phyloP scores from a whole-genome alignment of 2,888 invertebrate genomes.

The Homarus gammarus region DNA sequence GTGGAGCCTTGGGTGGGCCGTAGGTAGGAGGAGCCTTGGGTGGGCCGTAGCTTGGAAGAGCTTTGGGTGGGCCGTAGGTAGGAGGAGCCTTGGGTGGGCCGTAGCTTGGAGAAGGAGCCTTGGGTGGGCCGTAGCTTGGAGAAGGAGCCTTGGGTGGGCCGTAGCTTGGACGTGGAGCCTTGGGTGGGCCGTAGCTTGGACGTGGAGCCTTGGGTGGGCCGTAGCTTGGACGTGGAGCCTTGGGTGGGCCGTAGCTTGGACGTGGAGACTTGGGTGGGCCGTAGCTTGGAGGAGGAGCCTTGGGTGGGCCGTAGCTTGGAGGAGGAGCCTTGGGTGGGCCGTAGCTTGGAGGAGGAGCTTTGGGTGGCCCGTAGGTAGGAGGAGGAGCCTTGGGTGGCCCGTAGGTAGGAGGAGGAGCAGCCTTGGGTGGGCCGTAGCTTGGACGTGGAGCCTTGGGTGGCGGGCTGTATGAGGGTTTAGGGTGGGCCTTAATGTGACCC shows the following conservation, averaged over 20 bases:
- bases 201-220: slow-evolving; percentile 59
- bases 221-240: too few species aligned
- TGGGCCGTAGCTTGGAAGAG: slow-evolving; percentile 59
- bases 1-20: slow-evolving; percentile 30
- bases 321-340: slow-evolving; percentile 38
- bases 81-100: slow-evolving; percentile 62
- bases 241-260: too few species aligned
- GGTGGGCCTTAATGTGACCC: slow-evolving; percentile 72
- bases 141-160: slow-evolving; percentile 36
- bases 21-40: slow-evolving; percentile 74
- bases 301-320: slow-evolving; percentile 41
- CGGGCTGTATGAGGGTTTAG: slow-evolving; percentile 65
- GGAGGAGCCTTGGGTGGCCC: slow-evolving; percentile 78
- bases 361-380: slow-evolving; percentile 78
- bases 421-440: slow-evolving; percentile 45
- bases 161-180: slow-evolving; percentile 31
- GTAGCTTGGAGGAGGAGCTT: slow-evolving; percentile 35
- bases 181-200: slow-evolving; percentile 58
- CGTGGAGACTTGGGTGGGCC: slow-evolving; percentile 78
- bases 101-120: slow-evolving; percentile 48
- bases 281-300: slow-evolving; percentile 34
- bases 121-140: slow-evolving; percentile 48
- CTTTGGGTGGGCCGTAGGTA: slow-evolving; percentile 52
- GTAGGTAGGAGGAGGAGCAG: slow-evolving; percentile 76
- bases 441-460: slow-evolving; percentile 62